These are phyloP conservation scores for Lathronympha strigana DNA, from an alignment of 2,888 invertebrate species.

Conservation along the genomic window DNA sequence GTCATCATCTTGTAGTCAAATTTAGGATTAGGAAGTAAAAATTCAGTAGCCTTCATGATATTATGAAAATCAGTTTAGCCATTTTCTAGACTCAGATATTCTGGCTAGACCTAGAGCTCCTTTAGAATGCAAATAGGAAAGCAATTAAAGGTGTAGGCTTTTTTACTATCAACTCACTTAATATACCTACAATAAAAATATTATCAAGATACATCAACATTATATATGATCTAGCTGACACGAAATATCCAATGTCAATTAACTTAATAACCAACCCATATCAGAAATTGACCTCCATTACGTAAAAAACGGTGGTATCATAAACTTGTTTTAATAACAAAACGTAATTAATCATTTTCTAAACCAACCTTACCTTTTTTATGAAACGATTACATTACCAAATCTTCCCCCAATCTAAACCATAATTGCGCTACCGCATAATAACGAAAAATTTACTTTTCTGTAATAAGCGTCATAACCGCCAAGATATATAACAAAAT, in stretches of 20 bases:
- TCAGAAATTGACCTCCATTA: not conserved
- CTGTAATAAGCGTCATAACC: conserved; percentile 1
- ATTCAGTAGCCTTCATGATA: no score
- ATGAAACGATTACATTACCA: conserved; percentile 12
- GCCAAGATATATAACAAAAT: not conserved
- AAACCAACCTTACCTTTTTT: not conserved
- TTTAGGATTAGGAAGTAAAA: no score
- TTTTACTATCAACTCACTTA: no score
- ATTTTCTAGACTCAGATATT: no score
- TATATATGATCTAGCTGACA: not conserved
- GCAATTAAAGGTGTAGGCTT: no score
- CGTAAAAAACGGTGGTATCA: not conserved
- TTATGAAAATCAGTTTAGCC: no score
- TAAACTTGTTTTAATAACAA: conserved; percentile 7
- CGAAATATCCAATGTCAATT: not conserved
- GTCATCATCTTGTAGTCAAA: no score
- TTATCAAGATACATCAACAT: no score
- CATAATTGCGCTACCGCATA: conserved; percentile 11
- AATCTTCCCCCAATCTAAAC: conserved; percentile 14
- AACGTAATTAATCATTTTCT: conserved; percentile 10
- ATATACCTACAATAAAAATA: no score
- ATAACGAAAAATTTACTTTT: not conserved
- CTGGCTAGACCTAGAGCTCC: no score
- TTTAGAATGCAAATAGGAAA: no score
- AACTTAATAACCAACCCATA: not conserved